These are phyloP conservation scores for Tethea ocularis DNA, from an alignment of 2,888 invertebrate genomes.

Conservation along the genomic window DNA sequence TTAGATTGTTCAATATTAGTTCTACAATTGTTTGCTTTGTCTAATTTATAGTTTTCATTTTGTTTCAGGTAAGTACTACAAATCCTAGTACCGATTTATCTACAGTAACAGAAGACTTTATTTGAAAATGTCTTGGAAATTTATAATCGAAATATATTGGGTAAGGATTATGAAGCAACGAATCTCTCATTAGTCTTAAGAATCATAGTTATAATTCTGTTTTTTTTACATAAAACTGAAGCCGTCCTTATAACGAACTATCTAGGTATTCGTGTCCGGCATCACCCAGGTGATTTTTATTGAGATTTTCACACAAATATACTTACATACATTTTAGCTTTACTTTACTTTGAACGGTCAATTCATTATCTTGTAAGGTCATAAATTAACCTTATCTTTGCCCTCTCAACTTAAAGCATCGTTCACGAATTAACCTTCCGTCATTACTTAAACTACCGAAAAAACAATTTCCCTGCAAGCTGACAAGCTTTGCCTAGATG, in stretches of 20 bases:
- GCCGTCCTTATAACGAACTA: background rate
- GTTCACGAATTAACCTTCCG: background rate
- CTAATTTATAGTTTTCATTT: slow-evolving; percentile 47
- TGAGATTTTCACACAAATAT: no score
- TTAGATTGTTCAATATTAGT: slow-evolving; percentile 36
- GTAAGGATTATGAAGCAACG: background rate
- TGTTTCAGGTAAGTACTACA: slow-evolving; percentile 73
- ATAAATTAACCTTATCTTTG: background rate
- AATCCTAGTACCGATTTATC: background rate
- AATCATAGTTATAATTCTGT: no score
- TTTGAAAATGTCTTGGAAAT: background rate
- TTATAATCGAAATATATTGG: background rate
- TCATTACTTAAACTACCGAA: background rate
- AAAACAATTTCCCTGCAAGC: background rate
- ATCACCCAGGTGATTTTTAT: no score
- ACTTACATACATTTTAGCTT: no score
- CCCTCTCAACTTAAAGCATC: background rate
- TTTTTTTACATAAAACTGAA: no score
- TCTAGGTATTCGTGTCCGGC: no score
- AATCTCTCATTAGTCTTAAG: no score
- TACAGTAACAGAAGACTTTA: background rate
- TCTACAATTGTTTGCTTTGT: slow-evolving; percentile 25
- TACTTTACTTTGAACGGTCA: background rate
- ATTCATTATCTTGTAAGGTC: background rate
- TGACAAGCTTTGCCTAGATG: slow-evolving; percentile 20